Percentiles rank a stretch among this genome's conserved stretches.
Evolutionary conservation across 1,140 invertebrate genomes (phyloP).

Genomic region (Drosophila quadrilineata): DNA sequence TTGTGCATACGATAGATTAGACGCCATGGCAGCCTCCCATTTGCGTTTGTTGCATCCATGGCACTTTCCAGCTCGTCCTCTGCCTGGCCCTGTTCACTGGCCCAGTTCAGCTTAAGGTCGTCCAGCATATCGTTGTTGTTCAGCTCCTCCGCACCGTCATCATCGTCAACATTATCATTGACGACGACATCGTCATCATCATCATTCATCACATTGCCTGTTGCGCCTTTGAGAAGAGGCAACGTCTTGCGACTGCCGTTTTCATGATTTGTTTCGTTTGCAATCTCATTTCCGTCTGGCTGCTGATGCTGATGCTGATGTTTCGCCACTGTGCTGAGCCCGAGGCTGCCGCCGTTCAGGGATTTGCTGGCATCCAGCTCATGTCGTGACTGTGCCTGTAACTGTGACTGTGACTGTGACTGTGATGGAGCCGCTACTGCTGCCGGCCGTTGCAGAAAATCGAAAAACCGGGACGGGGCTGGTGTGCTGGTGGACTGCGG

Average conservation of each 20-base stretch:
- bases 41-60: slow-evolving; percentile 35
- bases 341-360: slow-evolving; percentile 35
- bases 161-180: slow-evolving; percentile 13
- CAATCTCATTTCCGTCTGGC: slow-evolving; percentile 68
- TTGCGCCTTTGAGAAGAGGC: slow-evolving; percentile 41
- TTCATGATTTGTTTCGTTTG: slow-evolving; percentile 68
- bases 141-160: slow-evolving; percentile 19
- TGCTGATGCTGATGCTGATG: slow-evolving; percentile 50
- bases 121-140: slow-evolving; percentile 23
- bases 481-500: slow-evolving; percentile 27
- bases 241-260: slow-evolving; percentile 35
- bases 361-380: slow-evolving; percentile 62
- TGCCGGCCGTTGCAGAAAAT: slow-evolving; percentile 51
- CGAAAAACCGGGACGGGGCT: slow-evolving; percentile 48
- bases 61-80: slow-evolving; percentile 23
- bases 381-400: slow-evolving; percentile 24
- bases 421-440: slow-evolving; percentile 13
- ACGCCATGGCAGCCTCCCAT: slow-evolving; percentile 52
- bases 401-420: background rate
- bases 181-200: slow-evolving; percentile 21
- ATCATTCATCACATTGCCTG: slow-evolving; percentile 22
- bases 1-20: slow-evolving; percentile 65
- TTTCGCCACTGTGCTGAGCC: slow-evolving; percentile 30
- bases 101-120: slow-evolving; percentile 45
- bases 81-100: slow-evolving; percentile 37